Percentiles rank a stretch among this genome's conserved stretches.
Conservation (phyloP, 2,113 vertebrate genomes). For the Chaetodon trifascialis region DNA sequence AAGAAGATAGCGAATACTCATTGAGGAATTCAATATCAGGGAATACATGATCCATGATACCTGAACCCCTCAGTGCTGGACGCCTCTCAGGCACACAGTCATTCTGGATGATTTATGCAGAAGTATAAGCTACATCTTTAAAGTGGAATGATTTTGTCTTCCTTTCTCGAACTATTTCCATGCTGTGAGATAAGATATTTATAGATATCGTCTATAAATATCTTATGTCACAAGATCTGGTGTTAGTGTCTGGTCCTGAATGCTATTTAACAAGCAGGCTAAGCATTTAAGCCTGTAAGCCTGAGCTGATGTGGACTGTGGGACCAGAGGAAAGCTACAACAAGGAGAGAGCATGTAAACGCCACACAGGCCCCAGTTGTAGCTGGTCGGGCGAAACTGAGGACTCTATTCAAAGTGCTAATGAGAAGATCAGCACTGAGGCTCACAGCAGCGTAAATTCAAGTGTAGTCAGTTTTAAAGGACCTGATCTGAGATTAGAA, state of each 20-base stretch:
- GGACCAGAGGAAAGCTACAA: not conserved
- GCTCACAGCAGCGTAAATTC: not conserved
- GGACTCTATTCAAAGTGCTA: not conserved
- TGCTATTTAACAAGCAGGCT: too few relatives aligned
- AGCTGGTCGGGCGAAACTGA: not conserved
- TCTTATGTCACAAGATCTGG: too few relatives aligned
- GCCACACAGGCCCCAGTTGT: not conserved
- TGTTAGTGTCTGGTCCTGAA: too few relatives aligned
- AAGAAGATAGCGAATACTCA: not conserved
- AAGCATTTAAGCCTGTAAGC: too few relatives aligned
- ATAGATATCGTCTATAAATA: too few relatives aligned
- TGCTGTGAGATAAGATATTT: too few relatives aligned
- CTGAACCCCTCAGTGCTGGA: too few relatives aligned
- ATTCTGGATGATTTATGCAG: not conserved
- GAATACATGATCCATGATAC: not conserved
- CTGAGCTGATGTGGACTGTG: not conserved
- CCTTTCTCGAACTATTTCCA: too few relatives aligned
- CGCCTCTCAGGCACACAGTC: too few relatives aligned
- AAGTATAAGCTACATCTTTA: too few relatives aligned
- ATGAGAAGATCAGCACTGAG: not conserved
- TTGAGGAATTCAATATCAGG: too few relatives aligned
- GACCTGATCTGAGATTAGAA: not conserved
- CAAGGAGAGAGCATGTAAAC: not conserved
- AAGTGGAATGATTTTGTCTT: too few relatives aligned
- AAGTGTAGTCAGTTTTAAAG: not conserved